These are phyloP conservation scores for Lophochroa leadbeateri DNA, from an alignment of 2,113 vertebrate species.

Conservation along the genomic window DNA sequence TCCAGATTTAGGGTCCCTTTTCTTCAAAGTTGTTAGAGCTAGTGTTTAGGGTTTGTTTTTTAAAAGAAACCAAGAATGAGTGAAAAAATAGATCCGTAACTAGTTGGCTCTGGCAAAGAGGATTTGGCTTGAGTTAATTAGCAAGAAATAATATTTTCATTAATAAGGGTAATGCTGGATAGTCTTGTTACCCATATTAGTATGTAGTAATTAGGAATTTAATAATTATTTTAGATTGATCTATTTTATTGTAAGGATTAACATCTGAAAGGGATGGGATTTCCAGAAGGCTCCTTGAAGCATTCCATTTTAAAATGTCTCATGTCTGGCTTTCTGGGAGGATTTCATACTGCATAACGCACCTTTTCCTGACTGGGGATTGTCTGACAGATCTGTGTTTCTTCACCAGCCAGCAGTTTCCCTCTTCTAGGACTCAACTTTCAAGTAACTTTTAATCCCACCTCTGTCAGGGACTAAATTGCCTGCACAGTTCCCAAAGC, in stretches of 20 bases:
- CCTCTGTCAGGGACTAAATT: not conserved
- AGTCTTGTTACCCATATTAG: not conserved
- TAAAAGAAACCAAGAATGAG: not conserved
- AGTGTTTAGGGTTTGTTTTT: not conserved
- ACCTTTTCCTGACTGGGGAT: not conserved
- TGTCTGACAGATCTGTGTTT: not conserved
- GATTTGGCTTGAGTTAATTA: conserved; percentile 22
- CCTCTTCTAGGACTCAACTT: not conserved
- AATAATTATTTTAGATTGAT: not conserved
- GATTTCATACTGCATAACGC: not conserved
- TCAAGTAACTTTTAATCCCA: not conserved
- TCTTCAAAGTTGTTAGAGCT: not conserved
- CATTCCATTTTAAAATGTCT: not conserved
- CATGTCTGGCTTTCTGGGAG: not conserved
- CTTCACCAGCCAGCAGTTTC: not conserved
- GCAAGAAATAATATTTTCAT: not conserved
- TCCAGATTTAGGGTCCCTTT: not conserved
- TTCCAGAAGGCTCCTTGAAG: not conserved
- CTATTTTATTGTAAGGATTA: not conserved
- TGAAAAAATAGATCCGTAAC: not conserved
- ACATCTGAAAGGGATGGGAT: not conserved
- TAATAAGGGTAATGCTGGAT: conserved; percentile 7
- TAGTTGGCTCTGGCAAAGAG: not conserved
- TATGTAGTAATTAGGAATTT: not conserved
- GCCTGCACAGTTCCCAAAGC: not conserved